Percentiles rank a stretch among this genome's conserved stretches.
These are phyloP conservation scores for Megalopta genalis DNA, from an alignment of 1,140 invertebrate genomes.

Conservation along the genomic window DNA sequence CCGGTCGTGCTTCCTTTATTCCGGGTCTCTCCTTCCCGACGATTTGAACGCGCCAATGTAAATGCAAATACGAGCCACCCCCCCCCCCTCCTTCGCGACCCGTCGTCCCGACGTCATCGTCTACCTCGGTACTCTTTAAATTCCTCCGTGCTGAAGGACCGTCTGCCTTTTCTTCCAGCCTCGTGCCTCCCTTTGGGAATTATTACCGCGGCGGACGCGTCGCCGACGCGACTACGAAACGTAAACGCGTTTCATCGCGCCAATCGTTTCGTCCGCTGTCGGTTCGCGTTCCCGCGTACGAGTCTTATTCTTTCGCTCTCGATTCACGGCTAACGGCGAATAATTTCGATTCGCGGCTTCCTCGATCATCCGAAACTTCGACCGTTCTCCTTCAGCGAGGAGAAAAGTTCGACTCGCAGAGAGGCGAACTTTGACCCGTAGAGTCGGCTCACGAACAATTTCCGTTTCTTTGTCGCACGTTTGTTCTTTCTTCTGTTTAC, in stretches of 20 bases:
- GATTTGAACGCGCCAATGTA: slow-evolving; percentile 62
- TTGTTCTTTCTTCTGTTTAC: too few species aligned
- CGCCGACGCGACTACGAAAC: slow-evolving; percentile 19
- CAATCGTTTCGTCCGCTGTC: slow-evolving; percentile 12
- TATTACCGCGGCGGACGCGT: slow-evolving; percentile 42
- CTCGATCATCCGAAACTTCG: too few species aligned
- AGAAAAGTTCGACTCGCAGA: too few species aligned
- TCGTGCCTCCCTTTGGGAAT: slow-evolving; percentile 54
- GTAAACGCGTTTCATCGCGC: slow-evolving; percentile 30
- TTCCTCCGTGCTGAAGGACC: slow-evolving; percentile 60
- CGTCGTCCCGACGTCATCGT: slow-evolving; percentile 6
- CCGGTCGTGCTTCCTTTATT: slow-evolving; percentile 56
- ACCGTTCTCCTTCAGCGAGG: too few species aligned
- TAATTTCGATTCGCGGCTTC: too few species aligned
- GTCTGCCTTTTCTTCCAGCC: slow-evolving; percentile 61
- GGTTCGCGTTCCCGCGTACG: background rate
- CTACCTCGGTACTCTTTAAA: slow-evolving; percentile 49
- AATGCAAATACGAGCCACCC: slow-evolving; percentile 64
- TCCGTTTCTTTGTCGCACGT: too few species aligned
- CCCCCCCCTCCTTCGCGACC: slow-evolving; percentile 38
- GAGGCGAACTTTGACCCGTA: too few species aligned
- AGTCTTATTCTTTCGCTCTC: background rate
- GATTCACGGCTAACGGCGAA: too few species aligned
- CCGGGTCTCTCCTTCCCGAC: slow-evolving; percentile 52
- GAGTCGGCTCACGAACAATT: too few species aligned